A percentile compares a stretch with the other conserved stretches of the same genome.
These are phyloP conservation scores for Circaetus cinerascens DNA, from an alignment of 2,113 vertebrate genomes.

Conservation along the genomic window DNA sequence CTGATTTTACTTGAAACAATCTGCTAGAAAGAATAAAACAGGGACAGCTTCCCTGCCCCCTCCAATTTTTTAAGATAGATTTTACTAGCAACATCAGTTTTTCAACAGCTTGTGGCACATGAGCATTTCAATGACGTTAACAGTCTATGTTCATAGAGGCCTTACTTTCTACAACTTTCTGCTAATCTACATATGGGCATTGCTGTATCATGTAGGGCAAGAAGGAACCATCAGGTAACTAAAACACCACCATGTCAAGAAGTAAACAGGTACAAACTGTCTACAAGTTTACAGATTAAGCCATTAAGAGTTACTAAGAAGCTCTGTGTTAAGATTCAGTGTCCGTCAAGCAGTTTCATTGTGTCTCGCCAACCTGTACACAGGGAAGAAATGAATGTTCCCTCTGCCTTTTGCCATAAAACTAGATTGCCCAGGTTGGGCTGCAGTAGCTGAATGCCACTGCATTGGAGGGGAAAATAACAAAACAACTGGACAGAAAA, in stretches of 20 bases:
- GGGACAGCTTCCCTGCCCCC: neutral
- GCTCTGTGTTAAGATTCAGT: neutral
- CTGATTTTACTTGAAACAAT: neutral
- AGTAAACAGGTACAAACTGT: neutral
- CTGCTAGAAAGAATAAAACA: neutral
- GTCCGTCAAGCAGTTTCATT: neutral
- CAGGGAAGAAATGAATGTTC: neutral
- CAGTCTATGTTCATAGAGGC: accelerated
- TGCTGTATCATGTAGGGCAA: neutral
- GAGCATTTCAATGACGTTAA: neutral
- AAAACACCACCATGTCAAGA: neutral
- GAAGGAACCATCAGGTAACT: neutral
- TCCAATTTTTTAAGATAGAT: neutral
- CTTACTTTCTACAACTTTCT: neutral
- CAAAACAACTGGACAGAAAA: neutral
- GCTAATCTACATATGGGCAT: neutral
- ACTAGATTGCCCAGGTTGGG: neutral
- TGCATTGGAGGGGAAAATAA: neutral
- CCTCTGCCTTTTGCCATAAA: neutral
- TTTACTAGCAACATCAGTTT: neutral
- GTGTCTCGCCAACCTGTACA: neutral
- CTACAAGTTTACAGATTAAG: neutral
- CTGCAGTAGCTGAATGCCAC: neutral
- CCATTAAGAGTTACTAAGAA: neutral
- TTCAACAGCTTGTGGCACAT: neutral